phyloP scores from a whole-genome alignment of 2,113 vertebrate species.

The Embiotoca jacksoni region DNA sequence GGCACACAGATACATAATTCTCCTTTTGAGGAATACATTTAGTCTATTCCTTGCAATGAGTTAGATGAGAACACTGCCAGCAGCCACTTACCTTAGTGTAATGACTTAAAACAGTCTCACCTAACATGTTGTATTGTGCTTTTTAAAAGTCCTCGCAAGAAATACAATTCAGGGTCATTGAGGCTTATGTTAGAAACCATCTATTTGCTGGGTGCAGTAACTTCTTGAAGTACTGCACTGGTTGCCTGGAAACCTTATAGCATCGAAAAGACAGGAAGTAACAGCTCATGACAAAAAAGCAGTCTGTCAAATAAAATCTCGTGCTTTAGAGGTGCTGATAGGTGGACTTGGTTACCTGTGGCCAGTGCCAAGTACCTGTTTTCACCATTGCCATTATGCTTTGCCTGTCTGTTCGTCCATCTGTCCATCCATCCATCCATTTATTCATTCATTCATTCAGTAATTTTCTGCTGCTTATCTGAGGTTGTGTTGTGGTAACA shows the following conservation, averaged over 20 bases:
- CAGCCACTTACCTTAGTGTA: not conserved
- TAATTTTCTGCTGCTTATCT: no score
- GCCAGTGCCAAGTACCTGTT: not conserved
- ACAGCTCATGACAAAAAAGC: no score
- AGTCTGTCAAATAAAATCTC: no score
- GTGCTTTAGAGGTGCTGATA: not conserved
- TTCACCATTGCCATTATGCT: not conserved
- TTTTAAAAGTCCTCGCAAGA: no score
- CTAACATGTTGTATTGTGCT: no score
- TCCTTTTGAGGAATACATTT: not conserved
- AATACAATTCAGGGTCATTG: not conserved
- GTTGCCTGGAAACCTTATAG: not conserved
- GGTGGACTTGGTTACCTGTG: not conserved
- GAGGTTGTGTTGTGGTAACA: no score
- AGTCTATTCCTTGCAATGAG: not conserved
- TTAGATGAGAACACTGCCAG: not conserved
- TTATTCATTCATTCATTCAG: no score
- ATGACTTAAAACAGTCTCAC: not conserved
- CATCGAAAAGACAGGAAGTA: no score
- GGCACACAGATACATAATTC: not conserved
- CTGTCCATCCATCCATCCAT: no score
- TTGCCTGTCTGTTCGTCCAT: no score
- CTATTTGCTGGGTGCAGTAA: not conserved
- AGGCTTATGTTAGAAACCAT: not conserved
- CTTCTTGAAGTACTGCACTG: not conserved